A percentile compares a stretch with the other conserved stretches of the same genome.
Conservation (phyloP, 2,113 vertebrate genomes). For the Cacatua alba region DNA sequence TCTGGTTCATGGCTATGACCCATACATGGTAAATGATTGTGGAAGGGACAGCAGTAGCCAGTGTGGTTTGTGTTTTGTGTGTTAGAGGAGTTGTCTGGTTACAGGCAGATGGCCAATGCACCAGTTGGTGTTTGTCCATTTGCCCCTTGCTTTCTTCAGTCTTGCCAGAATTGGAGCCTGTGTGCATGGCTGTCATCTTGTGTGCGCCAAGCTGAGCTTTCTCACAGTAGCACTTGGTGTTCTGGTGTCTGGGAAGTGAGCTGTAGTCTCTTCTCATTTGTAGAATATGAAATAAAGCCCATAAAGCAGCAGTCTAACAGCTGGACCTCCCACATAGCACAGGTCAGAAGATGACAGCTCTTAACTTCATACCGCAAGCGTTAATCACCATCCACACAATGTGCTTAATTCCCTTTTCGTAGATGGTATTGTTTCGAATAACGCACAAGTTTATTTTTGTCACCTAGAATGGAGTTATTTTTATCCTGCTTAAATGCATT, state of each 20-base stretch:
- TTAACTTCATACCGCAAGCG: background rate
- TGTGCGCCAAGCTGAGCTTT: background rate
- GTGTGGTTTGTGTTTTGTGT: rapidly evolving
- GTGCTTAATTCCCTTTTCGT: background rate
- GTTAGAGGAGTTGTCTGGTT: background rate
- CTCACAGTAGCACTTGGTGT: background rate
- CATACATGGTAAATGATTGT: rapidly evolving
- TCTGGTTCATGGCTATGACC: background rate
- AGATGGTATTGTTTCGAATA: background rate
- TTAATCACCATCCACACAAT: background rate
- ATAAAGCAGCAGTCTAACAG: background rate
- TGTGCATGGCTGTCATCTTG: background rate
- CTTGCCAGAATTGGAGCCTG: background rate
- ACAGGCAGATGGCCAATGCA: background rate
- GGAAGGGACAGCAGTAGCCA: background rate
- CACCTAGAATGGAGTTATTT: background rate
- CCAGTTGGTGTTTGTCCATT: background rate
- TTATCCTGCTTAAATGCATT: background rate
- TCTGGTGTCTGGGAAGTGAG: background rate
- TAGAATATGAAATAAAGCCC: background rate
- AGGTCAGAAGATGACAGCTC: background rate
- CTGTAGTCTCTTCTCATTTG: background rate
- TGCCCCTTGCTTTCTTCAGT: background rate
- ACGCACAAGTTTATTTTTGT: background rate
- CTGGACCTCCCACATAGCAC: background rate